phyloP scores from a whole-genome alignment of 2,888 invertebrate species.

The Athalia cordata region DNA sequence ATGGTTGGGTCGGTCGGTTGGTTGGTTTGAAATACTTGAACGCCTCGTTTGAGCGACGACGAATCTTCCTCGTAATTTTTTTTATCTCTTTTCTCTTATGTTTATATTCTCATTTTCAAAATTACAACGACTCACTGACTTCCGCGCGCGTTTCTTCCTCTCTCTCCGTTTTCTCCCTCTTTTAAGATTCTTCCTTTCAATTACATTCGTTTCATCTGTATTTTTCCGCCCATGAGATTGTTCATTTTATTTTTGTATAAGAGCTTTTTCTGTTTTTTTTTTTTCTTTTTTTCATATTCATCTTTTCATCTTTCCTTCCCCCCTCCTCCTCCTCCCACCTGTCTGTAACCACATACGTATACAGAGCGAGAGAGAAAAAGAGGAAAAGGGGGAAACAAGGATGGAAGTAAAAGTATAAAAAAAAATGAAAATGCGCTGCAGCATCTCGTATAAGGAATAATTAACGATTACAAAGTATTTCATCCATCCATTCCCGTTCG shows the following conservation, averaged over 20 bases:
- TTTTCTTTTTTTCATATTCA: neutral
- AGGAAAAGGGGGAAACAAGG: too few relatives aligned
- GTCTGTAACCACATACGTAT: neutral
- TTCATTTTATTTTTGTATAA: too few relatives aligned
- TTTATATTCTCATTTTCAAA: neutral
- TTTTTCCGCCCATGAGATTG: neutral
- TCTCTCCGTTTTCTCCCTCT: neutral
- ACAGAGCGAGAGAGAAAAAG: conserved; percentile 20
- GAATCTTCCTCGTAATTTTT: neutral
- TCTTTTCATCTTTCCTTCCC: neutral
- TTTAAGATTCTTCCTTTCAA: too few relatives aligned
- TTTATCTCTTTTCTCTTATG: neutral
- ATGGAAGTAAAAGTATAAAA: neutral
- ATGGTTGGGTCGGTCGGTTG: conserved; percentile 51
- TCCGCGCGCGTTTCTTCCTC: conserved; percentile 29
- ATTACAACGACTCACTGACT: neutral
- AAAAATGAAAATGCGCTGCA: neutral
- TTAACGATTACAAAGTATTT: conserved; percentile 74
- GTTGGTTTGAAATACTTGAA: conserved; percentile 62
- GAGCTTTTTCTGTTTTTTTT: too few relatives aligned
- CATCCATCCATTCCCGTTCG: conserved; percentile 58
- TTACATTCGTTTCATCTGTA: conserved; percentile 8
- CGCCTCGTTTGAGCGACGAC: conserved; percentile 66
- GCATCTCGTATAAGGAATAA: conserved; percentile 60
- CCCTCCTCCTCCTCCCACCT: too few relatives aligned